Base-by-base conservation (phyloP, 2,888 invertebrate genomes). In the Drosophila prolongata region DNA sequence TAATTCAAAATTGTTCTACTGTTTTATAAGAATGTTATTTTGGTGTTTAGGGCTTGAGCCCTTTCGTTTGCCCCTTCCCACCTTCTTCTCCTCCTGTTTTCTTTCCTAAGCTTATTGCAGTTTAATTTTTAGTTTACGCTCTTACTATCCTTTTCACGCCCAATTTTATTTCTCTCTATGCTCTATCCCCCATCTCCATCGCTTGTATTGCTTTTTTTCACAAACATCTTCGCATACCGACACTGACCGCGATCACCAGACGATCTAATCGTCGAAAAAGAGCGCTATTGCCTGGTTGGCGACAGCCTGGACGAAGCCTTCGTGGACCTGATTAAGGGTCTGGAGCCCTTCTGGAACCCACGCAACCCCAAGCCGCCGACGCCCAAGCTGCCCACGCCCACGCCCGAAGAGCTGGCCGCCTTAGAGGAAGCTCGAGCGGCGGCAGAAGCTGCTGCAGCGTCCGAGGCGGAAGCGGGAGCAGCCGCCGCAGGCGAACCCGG, bases 231-330 rank as follows among this genome's bases (percentile, higher is more conserved):
- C 65, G 73, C 43, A 50, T 62, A 34, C 24, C 66, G 14, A 59
- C 46, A 24, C 54, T n/a, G 34, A 35, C 35, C 49, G 35, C 58
- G 40, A 40, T 34, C 30, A 14, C 9, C 74, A 96, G 97, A 97
- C 95, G 96, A 97, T 92, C 94, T 96, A 93, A 96, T 97, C 94
- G 94, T 93, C 92, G 96, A 96, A 93, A 98, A 96, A 94, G 98
- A 98, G 94, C 95, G 95, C 93, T 98, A 95, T 95, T 98, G 97
- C 94, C 95, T 96, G 92, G 96, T 98, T 93, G 96, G 97, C 90
- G 96, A 98, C 93, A 98, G 97, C 94, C 95, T 98, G 94, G 98
- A 98, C 93, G 95, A 96, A 93, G 98, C 98, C 87, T 97, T 98
- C 94, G 95, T 97, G 92, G 98, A 97, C 93, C 94, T 95, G 90